phyloP scores from a whole-genome alignment of 1,140 invertebrate genomes.

The Hycleus cichorii region DNA sequence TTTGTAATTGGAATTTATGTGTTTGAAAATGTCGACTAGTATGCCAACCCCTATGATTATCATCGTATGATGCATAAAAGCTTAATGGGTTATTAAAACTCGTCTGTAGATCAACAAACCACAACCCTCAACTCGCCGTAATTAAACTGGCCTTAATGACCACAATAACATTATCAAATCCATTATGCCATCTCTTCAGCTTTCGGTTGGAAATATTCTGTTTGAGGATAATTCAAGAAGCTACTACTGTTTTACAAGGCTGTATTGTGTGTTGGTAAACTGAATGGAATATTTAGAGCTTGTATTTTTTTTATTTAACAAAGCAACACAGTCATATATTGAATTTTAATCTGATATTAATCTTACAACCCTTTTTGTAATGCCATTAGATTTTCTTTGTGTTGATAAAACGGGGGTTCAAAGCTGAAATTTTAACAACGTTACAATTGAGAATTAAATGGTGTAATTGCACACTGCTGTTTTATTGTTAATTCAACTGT shows the following conservation, averaged over 20 bases:
- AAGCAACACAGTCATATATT: slow-evolving; percentile 7
- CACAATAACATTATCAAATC: slow-evolving; percentile 29
- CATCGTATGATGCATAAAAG: slow-evolving; percentile 17
- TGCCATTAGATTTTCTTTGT: slow-evolving; percentile 13
- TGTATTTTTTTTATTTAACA: too few relatives aligned
- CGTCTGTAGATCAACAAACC: slow-evolving; percentile 24
- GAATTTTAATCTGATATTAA: slow-evolving; percentile 16
- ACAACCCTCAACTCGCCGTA: slow-evolving; percentile 19
- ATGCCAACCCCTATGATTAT: slow-evolving; percentile 8
- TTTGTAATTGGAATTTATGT: slow-evolving; percentile 14
- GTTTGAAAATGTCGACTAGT: slow-evolving; percentile 10
- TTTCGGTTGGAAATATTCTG: slow-evolving; percentile 5
- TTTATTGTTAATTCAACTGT: slow-evolving; percentile 11
- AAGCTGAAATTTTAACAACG: slow-evolving; percentile 25
- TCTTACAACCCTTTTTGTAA: slow-evolving; percentile 11
- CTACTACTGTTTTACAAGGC: neutral
- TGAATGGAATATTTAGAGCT: too few relatives aligned
- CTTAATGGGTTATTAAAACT: slow-evolving; percentile 27
- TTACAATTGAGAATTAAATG: slow-evolving; percentile 24
- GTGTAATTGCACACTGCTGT: slow-evolving; percentile 18
- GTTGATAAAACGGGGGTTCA: slow-evolving; percentile 15
- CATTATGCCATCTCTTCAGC: slow-evolving; percentile 17
- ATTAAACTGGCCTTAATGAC: slow-evolving; percentile 28
- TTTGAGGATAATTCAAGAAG: slow-evolving; percentile 8
- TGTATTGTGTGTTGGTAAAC: too few relatives aligned